Percentiles rank a stretch among this genome's conserved stretches.
Conservation (phyloP, 2,113 vertebrate genomes). For the Puffinus mauretanicus region DNA sequence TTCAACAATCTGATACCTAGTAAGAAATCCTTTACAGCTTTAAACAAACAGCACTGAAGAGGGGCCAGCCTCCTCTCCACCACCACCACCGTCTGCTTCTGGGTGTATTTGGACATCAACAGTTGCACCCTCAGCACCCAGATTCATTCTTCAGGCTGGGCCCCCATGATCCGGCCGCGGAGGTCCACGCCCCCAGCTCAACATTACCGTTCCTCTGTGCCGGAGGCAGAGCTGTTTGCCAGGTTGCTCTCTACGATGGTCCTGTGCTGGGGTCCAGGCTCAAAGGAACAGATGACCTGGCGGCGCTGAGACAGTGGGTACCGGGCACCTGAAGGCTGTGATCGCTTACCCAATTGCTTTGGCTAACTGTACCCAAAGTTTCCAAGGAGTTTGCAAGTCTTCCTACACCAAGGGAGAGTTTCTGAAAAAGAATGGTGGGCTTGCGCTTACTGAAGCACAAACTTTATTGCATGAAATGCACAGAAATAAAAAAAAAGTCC, state of each 20-base stretch:
- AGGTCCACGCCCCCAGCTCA: neutral
- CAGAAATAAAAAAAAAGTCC: neutral
- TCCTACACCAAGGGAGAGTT: neutral
- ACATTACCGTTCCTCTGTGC: neutral
- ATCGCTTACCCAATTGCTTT: neutral
- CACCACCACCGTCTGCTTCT: neutral
- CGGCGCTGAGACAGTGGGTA: neutral
- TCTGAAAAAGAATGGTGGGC: neutral
- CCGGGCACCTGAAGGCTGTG: neutral
- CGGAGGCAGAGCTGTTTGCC: neutral
- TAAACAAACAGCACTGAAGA: neutral
- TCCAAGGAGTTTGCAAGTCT: neutral
- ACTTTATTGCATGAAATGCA: neutral
- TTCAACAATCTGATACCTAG: neutral
- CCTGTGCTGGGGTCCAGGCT: neutral
- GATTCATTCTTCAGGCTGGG: neutral
- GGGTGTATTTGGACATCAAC: neutral
- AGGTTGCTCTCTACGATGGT: neutral
- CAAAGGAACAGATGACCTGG: neutral
- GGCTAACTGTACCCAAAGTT: neutral
- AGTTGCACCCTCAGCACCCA: neutral
- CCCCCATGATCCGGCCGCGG: fast-evolving
- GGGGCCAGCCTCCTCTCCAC: neutral
- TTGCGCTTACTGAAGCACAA: neutral
- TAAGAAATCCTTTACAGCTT: neutral